Evolutionary conservation across 2,888 invertebrate species (phyloP).

Genomic region (Hirtodrosophila cameraria): DNA sequence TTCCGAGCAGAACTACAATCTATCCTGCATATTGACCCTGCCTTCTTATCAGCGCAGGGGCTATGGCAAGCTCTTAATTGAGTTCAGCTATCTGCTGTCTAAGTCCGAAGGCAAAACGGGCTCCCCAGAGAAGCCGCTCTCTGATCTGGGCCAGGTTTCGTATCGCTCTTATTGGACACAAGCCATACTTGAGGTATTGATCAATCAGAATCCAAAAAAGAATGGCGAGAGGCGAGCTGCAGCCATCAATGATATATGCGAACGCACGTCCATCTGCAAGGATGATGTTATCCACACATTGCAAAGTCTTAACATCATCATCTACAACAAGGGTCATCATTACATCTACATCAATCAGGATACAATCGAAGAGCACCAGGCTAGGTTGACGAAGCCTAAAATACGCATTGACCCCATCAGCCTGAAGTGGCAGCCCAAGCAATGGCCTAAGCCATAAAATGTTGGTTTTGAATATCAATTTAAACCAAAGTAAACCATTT

Average conservation of each 20-base stretch:
- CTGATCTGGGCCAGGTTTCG: conserved; percentile 96
- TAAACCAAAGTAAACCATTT: too few species aligned
- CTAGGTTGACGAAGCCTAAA: conserved; percentile 93
- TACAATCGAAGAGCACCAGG: conserved; percentile 92
- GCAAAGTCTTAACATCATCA: conserved; percentile 97
- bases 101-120: conserved; percentile 98
- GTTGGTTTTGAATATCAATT: too few species aligned
- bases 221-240: conserved; percentile 96
- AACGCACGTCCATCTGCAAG: conserved; percentile 99
- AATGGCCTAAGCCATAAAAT: too few species aligned
- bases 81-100: conserved; percentile 99
- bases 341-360: conserved; percentile 96
- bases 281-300: conserved; percentile 99
- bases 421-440: too few species aligned
- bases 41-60: conserved; percentile 99
- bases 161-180: conserved; percentile 99
- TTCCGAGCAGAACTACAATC: conserved; percentile 99
- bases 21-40: conserved; percentile 98
- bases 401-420: conserved; percentile 96
- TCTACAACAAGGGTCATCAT: conserved; percentile 99
- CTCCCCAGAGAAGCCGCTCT: conserved; percentile 98
- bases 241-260: conserved; percentile 98
- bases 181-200: conserved; percentile 96
- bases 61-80: conserved; percentile 98
- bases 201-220: conserved; percentile 92